Percentiles rank a stretch among this genome's conserved stretches.
Evolutionary conservation across 2,113 vertebrate genomes (phyloP).

Genomic region (Nothoprocta pentlandii): DNA sequence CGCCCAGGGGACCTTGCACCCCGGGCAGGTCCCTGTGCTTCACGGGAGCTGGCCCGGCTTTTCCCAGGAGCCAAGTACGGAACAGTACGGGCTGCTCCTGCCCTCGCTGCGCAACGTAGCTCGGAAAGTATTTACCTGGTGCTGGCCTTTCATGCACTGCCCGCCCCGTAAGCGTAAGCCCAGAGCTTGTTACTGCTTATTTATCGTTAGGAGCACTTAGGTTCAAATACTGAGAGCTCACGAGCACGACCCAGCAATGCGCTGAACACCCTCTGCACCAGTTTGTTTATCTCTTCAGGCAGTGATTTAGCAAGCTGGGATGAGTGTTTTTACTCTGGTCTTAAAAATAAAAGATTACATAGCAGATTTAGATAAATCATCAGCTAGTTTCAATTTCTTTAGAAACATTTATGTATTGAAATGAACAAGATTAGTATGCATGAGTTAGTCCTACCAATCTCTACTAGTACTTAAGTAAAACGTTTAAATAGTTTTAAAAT

Average conservation of each 20-base stretch:
- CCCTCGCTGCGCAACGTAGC: background rate
- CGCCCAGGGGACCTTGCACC: background rate
- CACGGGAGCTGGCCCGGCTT: background rate
- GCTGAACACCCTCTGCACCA: conserved; percentile 1
- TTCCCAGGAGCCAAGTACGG: background rate
- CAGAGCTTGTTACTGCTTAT: conserved; percentile 13
- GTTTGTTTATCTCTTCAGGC: background rate
- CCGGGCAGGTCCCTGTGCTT: background rate
- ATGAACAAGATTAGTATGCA: background rate
- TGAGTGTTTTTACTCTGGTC: background rate
- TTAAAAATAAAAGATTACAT: background rate
- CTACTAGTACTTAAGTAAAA: background rate
- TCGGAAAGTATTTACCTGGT: background rate
- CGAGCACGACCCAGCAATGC: background rate
- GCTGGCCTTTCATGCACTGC: background rate
- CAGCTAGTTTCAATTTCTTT: background rate
- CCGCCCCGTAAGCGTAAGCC: background rate
- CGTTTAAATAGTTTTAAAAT: background rate
- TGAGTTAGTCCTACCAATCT: background rate
- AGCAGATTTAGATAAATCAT: background rate
- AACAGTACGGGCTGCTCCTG: background rate
- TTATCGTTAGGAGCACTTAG: conserved; percentile 6
- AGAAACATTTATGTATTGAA: background rate
- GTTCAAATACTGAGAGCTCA: conserved; percentile 41
- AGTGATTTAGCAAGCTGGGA: background rate